phyloP scores from a whole-genome alignment of 2,797 vertebrate genomes.

The Rhyacichthys aspro region DNA sequence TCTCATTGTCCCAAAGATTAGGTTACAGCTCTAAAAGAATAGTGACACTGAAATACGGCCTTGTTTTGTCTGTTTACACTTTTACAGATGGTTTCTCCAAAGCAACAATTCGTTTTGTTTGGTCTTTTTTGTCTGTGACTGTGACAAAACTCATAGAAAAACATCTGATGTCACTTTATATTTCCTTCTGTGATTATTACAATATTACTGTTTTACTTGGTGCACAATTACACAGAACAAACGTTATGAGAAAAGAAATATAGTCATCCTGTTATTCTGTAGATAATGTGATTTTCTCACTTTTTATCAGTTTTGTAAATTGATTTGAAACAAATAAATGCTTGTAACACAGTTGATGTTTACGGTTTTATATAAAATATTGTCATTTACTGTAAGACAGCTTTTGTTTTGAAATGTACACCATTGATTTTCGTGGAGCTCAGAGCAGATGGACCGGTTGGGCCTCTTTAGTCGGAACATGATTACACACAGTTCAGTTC shows the following conservation, averaged over 20 bases:
- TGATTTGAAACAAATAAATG: constrained; percentile 17
- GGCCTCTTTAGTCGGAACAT: constrained; percentile 33
- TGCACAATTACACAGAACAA: neutral
- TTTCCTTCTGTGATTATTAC: neutral
- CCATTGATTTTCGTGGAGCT: neutral
- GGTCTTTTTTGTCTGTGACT: constrained; percentile 8
- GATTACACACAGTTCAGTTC: constrained; percentile 17
- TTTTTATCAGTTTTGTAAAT: constrained; percentile 39
- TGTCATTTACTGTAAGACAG: neutral
- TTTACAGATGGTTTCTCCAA: constrained; percentile 21
- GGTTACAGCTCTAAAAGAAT: constrained; percentile 17
- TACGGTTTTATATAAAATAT: neutral
- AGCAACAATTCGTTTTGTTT: constrained; percentile 2
- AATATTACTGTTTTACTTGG: neutral
- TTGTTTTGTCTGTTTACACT: constrained; percentile 26
- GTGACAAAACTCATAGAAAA: constrained; percentile 8
- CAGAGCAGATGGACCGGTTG: constrained; percentile 37
- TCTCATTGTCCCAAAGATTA: constrained; percentile 14
- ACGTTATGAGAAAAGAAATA: neutral
- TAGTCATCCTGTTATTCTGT: constrained; percentile 41
- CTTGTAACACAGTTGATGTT: neutral
- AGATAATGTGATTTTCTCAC: constrained; percentile 36
- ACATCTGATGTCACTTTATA: constrained; percentile 2
- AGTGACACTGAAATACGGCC: constrained; percentile 7
- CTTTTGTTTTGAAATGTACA: constrained; percentile 23